phyloP scores from a whole-genome alignment of 2,888 invertebrate genomes.

The Lysandra coridon region DNA sequence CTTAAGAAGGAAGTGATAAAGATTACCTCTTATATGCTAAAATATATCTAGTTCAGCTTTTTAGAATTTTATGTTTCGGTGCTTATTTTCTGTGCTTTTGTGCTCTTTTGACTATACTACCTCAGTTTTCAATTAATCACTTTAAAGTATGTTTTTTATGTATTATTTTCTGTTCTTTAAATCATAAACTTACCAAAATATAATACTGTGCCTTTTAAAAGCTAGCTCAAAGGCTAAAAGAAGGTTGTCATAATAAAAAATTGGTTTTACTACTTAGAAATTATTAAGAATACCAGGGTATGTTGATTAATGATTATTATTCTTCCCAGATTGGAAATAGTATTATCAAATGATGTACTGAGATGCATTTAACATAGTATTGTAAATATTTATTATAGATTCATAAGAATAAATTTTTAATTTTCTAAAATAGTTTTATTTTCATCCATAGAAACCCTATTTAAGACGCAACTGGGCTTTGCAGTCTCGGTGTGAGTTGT shows the following conservation, averaged over 20 bases:
- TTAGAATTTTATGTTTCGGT: not conserved
- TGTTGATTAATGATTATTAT: not conserved
- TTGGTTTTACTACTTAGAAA: not conserved
- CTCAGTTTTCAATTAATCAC: not conserved
- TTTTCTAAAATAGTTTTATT: not conserved
- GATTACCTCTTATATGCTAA: not conserved
- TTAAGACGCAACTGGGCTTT: no score
- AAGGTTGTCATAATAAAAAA: not conserved
- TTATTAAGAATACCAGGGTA: not conserved
- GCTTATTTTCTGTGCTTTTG: not conserved
- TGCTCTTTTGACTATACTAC: not conserved
- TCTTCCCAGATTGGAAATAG: not conserved
- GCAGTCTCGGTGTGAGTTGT: not conserved
- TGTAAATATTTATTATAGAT: constrained; percentile 35
- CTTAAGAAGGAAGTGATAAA: constrained; percentile 6
- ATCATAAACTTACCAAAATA: not conserved
- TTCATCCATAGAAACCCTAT: not conserved
- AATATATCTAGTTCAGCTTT: not conserved
- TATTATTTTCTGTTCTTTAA: not conserved
- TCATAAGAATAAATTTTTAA: constrained; percentile 1
- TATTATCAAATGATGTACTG: constrained; percentile 11
- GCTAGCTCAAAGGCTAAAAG: not conserved
- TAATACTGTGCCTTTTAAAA: not conserved
- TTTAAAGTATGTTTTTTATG: not conserved
- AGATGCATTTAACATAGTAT: not conserved